Evolutionary conservation across 2,113 vertebrate species (phyloP), one percentile per base, ranked within the genome.

Genomic region (Lagopus muta): DNA sequence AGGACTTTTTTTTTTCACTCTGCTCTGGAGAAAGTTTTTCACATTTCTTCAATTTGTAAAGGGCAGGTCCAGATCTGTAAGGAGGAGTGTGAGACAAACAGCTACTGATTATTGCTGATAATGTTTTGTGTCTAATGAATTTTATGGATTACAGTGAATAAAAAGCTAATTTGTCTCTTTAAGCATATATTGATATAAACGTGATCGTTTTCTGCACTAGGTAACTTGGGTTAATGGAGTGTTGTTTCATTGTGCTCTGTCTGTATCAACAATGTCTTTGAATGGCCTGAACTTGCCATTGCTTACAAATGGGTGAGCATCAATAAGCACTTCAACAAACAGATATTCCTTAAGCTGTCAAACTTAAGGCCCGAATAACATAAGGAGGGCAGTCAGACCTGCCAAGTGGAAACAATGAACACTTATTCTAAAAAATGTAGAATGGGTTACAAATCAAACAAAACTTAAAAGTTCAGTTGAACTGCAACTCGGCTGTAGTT

Each of bases 81-180:
- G 47, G 20, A 85, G 52, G 18, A 47, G 20, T 30, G 9, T 25
- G 76, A n/a, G 79, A 45, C 90, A 88, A 85, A 57, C 13, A 73
- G 50, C 48, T 76, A 45, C 43, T 89, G 88, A 88, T 92, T 80
- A 77, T 94, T 71, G 64, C 40, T 45, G 38, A 38, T 73, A 89
- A 75, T 91, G 64, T 3, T 83, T 84, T 83, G 73, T 78, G 65
- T 28, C 72, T 81, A 80, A 38, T 92, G 1, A 83, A 81, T 78
- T 94, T 93, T 89, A 90, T 72, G 69, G 57, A 74, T 93, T 83
- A 57, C 65, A 60, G 69, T 32, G 72, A 81, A 94, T 75, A 92
- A 93, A 93, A 90, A 34, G 69, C 32, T 88, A 78, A 93, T 96
- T 92, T 90, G 65, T 90, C 69, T 81, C 79, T 76, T 93, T 64